phyloP scores from a whole-genome alignment of 2,888 invertebrate genomes.

The Dioctria rufipes region DNA sequence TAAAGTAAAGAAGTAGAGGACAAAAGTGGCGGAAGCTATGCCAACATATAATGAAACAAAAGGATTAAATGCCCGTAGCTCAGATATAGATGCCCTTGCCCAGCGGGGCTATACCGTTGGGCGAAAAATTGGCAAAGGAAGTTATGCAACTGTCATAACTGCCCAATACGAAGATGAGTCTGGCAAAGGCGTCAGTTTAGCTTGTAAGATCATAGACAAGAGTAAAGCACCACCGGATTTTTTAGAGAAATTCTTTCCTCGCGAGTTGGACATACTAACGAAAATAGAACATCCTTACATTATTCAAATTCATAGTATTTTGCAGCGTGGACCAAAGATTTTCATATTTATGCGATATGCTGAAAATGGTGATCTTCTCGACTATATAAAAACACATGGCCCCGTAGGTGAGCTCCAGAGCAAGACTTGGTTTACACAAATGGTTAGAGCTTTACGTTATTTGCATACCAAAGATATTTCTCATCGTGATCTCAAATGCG shows the following conservation, averaged over 20 bases:
- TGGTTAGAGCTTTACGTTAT: conserved; percentile 87
- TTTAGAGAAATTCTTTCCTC: conserved; percentile 92
- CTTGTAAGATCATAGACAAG: conserved; percentile 94
- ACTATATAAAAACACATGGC: conserved; percentile 85
- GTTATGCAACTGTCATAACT: conserved; percentile 91
- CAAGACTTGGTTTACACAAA: conserved; percentile 88
- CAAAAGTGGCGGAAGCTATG: conserved; percentile 28
- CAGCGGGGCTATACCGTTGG: conserved; percentile 86
- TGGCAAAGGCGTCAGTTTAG: conserved; percentile 78
- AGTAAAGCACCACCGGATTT: conserved; percentile 91
- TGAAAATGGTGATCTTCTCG: conserved; percentile 90
- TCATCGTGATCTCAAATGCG: conserved; percentile 94
- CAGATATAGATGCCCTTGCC: conserved; percentile 88
- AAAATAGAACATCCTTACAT: conserved; percentile 93
- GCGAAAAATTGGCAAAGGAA: conserved; percentile 92
- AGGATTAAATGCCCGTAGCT: conserved; percentile 79
- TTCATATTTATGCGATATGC: conserved; percentile 94
- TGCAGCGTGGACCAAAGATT: conserved; percentile 86
- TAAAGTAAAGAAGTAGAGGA: not conserved
- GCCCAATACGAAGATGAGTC: conserved; percentile 84
- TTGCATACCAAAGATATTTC: conserved; percentile 88
- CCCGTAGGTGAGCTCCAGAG: conserved; percentile 85
- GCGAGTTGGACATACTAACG: conserved; percentile 91
- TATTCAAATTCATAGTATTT: conserved; percentile 89
- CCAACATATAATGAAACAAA: conserved; percentile 57